These are phyloP conservation scores for Tipula unca DNA, from an alignment of 2,888 invertebrate species.

Conservation along the genomic window DNA sequence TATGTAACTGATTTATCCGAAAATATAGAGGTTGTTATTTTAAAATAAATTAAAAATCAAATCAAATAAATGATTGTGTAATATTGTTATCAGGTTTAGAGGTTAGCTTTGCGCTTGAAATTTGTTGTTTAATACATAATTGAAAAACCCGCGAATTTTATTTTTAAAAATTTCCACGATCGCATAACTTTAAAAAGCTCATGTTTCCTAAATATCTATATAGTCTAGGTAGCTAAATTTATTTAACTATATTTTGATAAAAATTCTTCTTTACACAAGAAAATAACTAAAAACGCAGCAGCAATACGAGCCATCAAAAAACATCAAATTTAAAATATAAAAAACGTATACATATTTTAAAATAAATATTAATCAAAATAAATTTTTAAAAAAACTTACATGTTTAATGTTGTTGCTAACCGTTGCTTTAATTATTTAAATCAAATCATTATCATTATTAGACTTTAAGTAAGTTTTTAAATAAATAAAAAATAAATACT, in stretches of 20 bases:
- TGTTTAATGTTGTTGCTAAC: slow-evolving; percentile 21
- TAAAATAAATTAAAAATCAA: background rate
- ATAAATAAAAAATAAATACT: background rate
- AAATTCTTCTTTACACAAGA: background rate
- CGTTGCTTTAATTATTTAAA: slow-evolving; percentile 16
- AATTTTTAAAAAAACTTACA: slow-evolving; percentile 10
- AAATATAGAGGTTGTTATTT: slow-evolving; percentile 9
- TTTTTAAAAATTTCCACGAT: background rate
- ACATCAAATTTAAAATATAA: slow-evolving; percentile 14
- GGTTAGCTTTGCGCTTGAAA: slow-evolving; percentile 8
- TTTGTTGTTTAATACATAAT: background rate
- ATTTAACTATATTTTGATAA: background rate
- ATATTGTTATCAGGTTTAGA: slow-evolving; percentile 14
- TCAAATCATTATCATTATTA: background rate
- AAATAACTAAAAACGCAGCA: background rate
- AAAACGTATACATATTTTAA: background rate
- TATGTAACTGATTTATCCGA: slow-evolving; percentile 2
- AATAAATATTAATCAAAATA: slow-evolving; percentile 15
- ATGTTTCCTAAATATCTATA: background rate
- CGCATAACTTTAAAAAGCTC: background rate
- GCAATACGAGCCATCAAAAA: background rate
- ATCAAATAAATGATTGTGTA: background rate
- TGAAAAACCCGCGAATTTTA: background rate
- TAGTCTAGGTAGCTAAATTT: background rate
- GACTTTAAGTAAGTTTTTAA: background rate